Percentiles rank a stretch among this genome's conserved stretches.
Evolutionary conservation across 2,797 vertebrate species (phyloP).

Genomic region (Eremophila alpestris): DNA sequence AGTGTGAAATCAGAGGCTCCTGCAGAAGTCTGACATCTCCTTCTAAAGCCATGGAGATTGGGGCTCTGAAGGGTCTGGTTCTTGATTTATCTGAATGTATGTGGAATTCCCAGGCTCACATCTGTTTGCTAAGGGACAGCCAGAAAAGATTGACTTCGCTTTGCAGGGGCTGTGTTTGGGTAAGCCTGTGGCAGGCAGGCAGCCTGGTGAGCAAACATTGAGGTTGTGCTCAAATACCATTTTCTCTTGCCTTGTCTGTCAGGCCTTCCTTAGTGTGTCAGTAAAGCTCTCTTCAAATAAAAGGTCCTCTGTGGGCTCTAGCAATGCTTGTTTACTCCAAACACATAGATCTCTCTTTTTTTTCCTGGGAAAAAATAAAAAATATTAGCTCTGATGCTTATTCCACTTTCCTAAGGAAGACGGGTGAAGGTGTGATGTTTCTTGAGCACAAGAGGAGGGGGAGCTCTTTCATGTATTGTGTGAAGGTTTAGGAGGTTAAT

Average conservation of each 20-base stretch:
- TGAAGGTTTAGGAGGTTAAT: slow-evolving; percentile 40
- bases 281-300: slow-evolving; percentile 44
- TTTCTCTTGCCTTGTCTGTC: slow-evolving; percentile 50
- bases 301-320: not conserved
- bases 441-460: slow-evolving; percentile 14
- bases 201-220: slow-evolving; percentile 62
- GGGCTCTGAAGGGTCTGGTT: not conserved
- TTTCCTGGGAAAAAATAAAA: not conserved
- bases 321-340: slow-evolving; percentile 19
- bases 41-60: slow-evolving; percentile 8
- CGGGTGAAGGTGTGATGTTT: slow-evolving; percentile 2
- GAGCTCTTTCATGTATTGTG: slow-evolving; percentile 6
- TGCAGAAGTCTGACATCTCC: slow-evolving; percentile 46
- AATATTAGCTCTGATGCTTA: not conserved
- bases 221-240: slow-evolving; percentile 64
- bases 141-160: slow-evolving; percentile 38
- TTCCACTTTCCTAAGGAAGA: slow-evolving; percentile 26
- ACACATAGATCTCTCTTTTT: not conserved
- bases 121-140: slow-evolving; percentile 65
- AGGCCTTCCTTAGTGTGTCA: slow-evolving; percentile 42
- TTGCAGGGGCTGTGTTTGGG: slow-evolving; percentile 47
- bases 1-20: slow-evolving; percentile 46
- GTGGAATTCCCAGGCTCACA: slow-evolving; percentile 64
- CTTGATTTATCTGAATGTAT: slow-evolving; percentile 47
- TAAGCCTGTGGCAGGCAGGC: slow-evolving; percentile 43